Evolutionary conservation across 2,888 invertebrate species (phyloP).

Genomic region (Agrochola macilenta): DNA sequence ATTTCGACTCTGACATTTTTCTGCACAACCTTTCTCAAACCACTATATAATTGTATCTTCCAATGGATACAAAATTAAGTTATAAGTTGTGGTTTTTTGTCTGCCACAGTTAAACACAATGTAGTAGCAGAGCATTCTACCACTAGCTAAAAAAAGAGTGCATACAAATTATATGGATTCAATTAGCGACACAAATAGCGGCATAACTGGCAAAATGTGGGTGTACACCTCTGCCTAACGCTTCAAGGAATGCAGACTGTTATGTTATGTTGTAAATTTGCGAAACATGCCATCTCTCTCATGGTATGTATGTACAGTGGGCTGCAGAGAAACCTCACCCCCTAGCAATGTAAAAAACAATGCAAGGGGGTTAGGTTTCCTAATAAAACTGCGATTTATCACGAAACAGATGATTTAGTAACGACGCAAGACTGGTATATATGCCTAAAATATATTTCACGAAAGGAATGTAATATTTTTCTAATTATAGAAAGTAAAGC

Average conservation of each 20-base stretch:
- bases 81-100: not conserved
- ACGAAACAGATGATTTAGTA: not conserved
- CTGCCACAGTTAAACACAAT: not conserved
- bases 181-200: not conserved
- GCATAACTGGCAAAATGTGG: not conserved
- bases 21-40: not conserved
- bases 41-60: not conserved
- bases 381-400: not conserved
- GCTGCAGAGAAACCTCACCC: too few relatives aligned
- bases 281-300: not conserved
- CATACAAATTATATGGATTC: not conserved
- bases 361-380: not conserved
- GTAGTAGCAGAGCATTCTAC: not conserved
- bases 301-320: not conserved
- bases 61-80: not conserved
- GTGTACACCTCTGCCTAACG: not conserved
- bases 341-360: too few relatives aligned
- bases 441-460: not conserved
- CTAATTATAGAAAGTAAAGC: conserved; percentile 46
- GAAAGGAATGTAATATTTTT: not conserved
- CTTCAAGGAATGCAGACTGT: not conserved
- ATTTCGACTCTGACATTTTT: not conserved
- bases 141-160: not conserved
- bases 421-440: not conserved
- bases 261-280: not conserved